These are phyloP conservation scores for rabbit (Oryctolagus cuniculus) DNA, from an alignment of 2,113 vertebrate genomes.

Conservation along the genomic window mOryCun1.1 NC_091453.1:59314501-59315000, in stretches of 20 bases:
- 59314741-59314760: background rate
- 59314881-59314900: background rate
- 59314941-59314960: background rate
- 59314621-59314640: no score
- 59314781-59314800: background rate
- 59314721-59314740: background rate
- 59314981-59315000: background rate
- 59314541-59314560: no score
- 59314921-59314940: background rate
- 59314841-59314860: background rate
- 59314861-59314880: background rate
- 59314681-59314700: background rate
- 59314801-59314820: background rate
- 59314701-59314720: background rate
- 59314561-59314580: no score
- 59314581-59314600: no score
- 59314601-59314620: no score
- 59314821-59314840: background rate
- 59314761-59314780: background rate
- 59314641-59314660: no score
- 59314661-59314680: no score
- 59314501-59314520: no score
- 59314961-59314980: background rate
- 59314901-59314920: background rate
- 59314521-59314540: no score